Conservation (phyloP, 2,797 vertebrate genomes). For the Coendou prehensilis region DNA sequence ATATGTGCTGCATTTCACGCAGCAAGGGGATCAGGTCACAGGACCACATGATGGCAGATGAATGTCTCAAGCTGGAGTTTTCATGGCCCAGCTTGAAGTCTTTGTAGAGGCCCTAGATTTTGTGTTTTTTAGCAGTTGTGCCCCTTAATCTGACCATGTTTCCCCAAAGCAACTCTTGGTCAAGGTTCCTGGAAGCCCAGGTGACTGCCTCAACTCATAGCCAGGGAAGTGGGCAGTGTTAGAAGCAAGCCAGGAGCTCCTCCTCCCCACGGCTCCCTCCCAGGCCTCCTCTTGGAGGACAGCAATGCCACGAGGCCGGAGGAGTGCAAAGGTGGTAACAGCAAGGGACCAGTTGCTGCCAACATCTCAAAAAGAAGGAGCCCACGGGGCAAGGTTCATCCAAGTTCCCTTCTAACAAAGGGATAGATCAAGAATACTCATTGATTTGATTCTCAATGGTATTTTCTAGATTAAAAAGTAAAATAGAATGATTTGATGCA, state of each 20-base stretch:
- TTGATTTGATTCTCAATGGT: neutral
- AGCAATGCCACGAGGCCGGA: neutral
- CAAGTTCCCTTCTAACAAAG: neutral
- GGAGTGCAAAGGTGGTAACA: neutral
- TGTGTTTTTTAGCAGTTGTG: neutral
- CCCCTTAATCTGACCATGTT: neutral
- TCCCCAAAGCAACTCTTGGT: neutral
- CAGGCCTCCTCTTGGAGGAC: neutral
- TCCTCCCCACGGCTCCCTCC: neutral
- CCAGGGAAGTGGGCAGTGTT: neutral
- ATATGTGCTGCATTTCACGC: neutral
- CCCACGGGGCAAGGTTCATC: neutral
- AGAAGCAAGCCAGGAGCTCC: neutral
- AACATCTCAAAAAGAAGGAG: neutral
- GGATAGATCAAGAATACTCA: neutral
- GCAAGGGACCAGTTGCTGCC: neutral
- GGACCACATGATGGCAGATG: rapidly evolving
- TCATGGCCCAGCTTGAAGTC: neutral
- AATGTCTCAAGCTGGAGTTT: neutral
- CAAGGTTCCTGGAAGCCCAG: neutral
- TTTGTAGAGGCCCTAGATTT: neutral
- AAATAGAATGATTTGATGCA: neutral
- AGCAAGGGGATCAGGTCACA: too few species aligned
- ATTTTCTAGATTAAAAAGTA: neutral
- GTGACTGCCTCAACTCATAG: neutral